These are phyloP conservation scores for Adoxophyes honmai DNA, from an alignment of 1,140 invertebrate species.

Conservation along the genomic window DNA sequence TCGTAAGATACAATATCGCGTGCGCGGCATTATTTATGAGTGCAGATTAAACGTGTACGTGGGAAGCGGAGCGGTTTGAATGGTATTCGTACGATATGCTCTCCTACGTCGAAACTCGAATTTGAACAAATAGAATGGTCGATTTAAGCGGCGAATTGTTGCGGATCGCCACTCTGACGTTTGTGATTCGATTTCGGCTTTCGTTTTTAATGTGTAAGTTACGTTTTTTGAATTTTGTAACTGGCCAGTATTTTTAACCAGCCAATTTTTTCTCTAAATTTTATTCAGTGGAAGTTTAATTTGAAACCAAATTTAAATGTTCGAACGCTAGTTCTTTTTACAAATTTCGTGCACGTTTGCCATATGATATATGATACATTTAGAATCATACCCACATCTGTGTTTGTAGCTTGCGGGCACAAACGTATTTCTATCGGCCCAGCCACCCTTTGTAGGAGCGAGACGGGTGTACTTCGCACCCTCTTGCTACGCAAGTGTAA, in stretches of 20 bases:
- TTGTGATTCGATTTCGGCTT: conserved; percentile 22
- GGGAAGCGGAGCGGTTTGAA: conserved; percentile 37
- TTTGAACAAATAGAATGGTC: conserved; percentile 49
- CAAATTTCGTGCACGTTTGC: not conserved
- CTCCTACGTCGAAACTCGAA: conserved; percentile 41
- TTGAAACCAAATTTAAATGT: not conserved
- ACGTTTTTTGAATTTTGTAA: conserved; percentile 24
- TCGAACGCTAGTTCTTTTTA: not conserved
- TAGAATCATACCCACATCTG: not conserved
- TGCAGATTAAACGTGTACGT: conserved; percentile 19
- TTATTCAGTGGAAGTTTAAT: not conserved
- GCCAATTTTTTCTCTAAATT: not conserved
- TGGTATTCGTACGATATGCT: conserved; percentile 52
- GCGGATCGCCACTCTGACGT: conserved; percentile 27
- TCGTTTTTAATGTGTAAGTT: conserved; percentile 22
- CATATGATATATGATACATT: no score
- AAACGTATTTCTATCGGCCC: not conserved
- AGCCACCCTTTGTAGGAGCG: no score
- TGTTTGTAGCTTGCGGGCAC: not conserved
- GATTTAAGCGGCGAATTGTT: conserved; percentile 39
- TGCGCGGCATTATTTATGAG: conserved; percentile 23
- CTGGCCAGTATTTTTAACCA: not conserved
- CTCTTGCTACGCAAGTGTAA: no score
- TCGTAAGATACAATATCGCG: conserved; percentile 37
- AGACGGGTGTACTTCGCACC: no score